A percentile compares a stretch with the other conserved stretches of the same genome.
Conservation (phyloP, 2,113 vertebrate genomes). For the Gallinago media region DNA sequence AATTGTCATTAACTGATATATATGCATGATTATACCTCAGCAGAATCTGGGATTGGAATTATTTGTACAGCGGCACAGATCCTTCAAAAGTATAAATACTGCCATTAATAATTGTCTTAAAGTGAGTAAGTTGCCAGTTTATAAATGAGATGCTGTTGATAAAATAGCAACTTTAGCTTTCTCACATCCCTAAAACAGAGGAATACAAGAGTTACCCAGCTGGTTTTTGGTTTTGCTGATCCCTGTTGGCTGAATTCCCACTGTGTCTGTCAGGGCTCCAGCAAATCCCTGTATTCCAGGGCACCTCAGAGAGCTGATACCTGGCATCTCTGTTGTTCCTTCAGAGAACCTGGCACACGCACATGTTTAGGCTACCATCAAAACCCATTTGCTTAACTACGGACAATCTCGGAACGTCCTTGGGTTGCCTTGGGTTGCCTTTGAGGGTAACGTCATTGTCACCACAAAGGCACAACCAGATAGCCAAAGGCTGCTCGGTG, state of each 20-base stretch:
- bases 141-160: neutral
- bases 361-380: neutral
- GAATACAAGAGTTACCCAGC: neutral
- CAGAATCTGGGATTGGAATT: neutral
- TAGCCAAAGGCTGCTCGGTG: neutral
- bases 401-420: neutral
- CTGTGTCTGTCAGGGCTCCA: neutral
- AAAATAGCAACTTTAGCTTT: neutral
- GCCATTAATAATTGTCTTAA: neutral
- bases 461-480: neutral
- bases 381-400: neutral
- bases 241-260: neutral
- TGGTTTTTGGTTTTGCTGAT: neutral
- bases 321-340: neutral
- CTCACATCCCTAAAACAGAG: neutral
- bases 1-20: conserved; percentile 40
- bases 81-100: neutral
- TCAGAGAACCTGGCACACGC: neutral
- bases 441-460: neutral
- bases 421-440: neutral
- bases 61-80: neutral
- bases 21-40: neutral
- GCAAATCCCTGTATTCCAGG: neutral
- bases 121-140: neutral
- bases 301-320: neutral